Percentiles rank a stretch among this genome's conserved stretches.
phyloP scores from a whole-genome alignment of 2,888 invertebrate species.

The Macaria notata region DNA sequence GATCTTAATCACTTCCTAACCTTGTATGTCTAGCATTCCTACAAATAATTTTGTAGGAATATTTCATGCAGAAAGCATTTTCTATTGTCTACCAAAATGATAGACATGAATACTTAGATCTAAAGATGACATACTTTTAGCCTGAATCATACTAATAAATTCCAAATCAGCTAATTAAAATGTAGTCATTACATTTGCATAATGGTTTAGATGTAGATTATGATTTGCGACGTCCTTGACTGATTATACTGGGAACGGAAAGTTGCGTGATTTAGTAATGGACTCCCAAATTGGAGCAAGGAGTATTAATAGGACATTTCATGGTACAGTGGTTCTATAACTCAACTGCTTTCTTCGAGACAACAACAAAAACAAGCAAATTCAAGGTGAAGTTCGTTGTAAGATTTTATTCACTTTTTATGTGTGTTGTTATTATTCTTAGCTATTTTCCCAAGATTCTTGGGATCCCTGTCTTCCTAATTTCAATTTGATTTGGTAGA shows the following conservation, averaged over 20 bases:
- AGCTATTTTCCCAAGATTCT: too few relatives aligned
- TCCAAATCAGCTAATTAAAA: background rate
- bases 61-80: too few relatives aligned
- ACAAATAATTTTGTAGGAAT: too few relatives aligned
- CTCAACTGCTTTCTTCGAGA: conserved; percentile 6
- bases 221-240: conserved; percentile 5
- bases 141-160: conserved; percentile 4
- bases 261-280: conserved; percentile 24
- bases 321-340: conserved; percentile 8
- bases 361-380: conserved; percentile 7
- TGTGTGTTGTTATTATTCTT: too few relatives aligned
- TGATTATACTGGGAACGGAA: conserved; percentile 9
- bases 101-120: too few relatives aligned
- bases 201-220: conserved; percentile 1
- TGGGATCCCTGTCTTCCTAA: too few relatives aligned
- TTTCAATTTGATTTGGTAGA: too few relatives aligned
- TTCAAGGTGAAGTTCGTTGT: conserved; percentile 2
- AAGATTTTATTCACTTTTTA: too few relatives aligned
- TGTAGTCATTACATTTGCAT: conserved; percentile 1
- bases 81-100: too few relatives aligned
- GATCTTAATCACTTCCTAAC: too few relatives aligned
- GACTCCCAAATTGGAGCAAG: conserved; percentile 9
- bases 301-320: conserved; percentile 21
- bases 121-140: background rate
- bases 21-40: too few relatives aligned